Percentiles rank a stretch among this genome's conserved stretches.
Evolutionary conservation across 2,797 vertebrate species (phyloP).

Genomic region (Chrysocyon brachyurus): DNA sequence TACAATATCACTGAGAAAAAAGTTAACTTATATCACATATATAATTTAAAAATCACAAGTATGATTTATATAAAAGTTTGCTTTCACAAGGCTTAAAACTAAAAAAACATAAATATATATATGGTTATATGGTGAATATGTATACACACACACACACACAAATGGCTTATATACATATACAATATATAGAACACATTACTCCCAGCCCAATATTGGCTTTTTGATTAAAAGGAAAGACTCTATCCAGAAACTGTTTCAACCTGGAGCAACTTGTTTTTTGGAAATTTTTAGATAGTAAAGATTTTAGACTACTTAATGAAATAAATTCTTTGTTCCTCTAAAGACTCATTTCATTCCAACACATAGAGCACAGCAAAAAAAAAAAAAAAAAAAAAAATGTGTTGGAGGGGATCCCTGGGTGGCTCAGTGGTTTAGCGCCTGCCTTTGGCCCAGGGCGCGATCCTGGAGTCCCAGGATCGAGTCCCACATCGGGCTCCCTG

Average conservation of each 20-base stretch:
- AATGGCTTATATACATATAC: neutral
- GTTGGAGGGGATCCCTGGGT: no score
- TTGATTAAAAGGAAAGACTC: neutral
- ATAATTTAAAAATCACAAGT: neutral
- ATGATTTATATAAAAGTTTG: neutral
- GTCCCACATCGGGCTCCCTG: no score
- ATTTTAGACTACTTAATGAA: constrained; percentile 51
- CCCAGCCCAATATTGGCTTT: neutral
- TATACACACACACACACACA: neutral
- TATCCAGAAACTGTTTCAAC: constrained; percentile 23
- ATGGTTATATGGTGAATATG: neutral
- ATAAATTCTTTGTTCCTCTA: neutral
- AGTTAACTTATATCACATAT: neutral
- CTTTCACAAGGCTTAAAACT: neutral
- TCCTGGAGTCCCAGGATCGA: no score
- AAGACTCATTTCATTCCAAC: neutral
- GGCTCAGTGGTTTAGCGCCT: no score
- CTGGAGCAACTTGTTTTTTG: constrained; percentile 7
- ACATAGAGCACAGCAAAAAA: neutral
- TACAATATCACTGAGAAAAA: neutral
- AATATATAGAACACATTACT: neutral
- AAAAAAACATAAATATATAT: neutral
- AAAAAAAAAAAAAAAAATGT: neutral
- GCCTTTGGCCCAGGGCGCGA: no score
- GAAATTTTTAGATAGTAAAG: neutral